A percentile compares a stretch with the other conserved stretches of the same genome.
These are phyloP conservation scores for Melanotaenia pygmaea DNA, from an alignment of 2,797 vertebrate genomes.

Conservation along the genomic window DNA sequence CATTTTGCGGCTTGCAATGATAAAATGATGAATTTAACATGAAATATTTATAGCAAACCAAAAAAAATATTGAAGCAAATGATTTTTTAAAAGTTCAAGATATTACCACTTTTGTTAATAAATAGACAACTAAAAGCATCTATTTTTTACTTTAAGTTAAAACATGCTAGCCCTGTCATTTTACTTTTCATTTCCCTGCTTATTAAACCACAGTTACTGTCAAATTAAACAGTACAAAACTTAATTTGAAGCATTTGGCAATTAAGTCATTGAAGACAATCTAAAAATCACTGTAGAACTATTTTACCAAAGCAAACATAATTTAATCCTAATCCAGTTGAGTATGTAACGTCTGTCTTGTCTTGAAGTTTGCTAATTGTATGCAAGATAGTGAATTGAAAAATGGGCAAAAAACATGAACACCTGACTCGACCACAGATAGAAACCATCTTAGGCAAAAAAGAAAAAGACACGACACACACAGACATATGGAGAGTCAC, in stretches of 20 bases:
- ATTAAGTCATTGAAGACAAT: neutral
- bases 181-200: neutral
- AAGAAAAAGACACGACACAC: conserved; percentile 16
- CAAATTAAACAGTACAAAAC: neutral
- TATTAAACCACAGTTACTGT: neutral
- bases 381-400: conserved; percentile 23
- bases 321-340: conserved; percentile 19
- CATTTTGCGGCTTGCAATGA: conserved; percentile 53
- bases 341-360: conserved; percentile 2
- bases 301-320: neutral
- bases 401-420: conserved; percentile 28
- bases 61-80: conserved; percentile 54
- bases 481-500: conserved; percentile 44
- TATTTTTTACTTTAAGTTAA: neutral
- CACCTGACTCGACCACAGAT: conserved; percentile 35
- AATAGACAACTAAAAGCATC: neutral
- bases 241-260: neutral
- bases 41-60: conserved; percentile 54
- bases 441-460: conserved; percentile 17
- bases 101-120: conserved; percentile 15
- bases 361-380: conserved; percentile 52
- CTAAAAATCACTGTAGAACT: neutral
- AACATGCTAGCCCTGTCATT: neutral
- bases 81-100: conserved; percentile 40
- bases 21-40: conserved; percentile 69